These are phyloP conservation scores for Pogonognathellus flavescens DNA, from an alignment of 1,140 invertebrate species.

Conservation along the genomic window DNA sequence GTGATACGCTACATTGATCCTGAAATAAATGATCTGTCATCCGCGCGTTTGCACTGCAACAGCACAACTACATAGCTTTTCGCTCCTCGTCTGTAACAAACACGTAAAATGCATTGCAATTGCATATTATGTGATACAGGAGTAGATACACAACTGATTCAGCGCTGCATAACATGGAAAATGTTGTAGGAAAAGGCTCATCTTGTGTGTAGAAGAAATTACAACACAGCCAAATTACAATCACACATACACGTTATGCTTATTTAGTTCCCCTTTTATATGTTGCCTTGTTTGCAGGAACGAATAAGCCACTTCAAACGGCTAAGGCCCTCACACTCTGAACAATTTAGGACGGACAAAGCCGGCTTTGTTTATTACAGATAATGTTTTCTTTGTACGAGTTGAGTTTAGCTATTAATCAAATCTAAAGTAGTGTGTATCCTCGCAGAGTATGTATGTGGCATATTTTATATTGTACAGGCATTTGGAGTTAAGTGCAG, in stretches of 20 bases:
- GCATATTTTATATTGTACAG: no score
- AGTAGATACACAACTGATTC: no score
- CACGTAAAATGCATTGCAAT: not conserved
- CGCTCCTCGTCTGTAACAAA: not conserved
- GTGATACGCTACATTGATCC: slow-evolving; percentile 59
- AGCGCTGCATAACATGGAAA: no score
- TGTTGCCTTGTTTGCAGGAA: not conserved
- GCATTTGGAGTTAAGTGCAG: not conserved
- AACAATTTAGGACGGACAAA: slow-evolving; percentile 20
- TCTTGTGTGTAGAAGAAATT: no score
- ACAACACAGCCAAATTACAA: no score
- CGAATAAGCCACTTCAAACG: not conserved
- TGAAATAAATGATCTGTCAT: slow-evolving; percentile 65
- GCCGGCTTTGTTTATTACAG: slow-evolving; percentile 32
- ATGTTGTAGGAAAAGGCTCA: no score
- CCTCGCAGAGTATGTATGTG: not conserved
- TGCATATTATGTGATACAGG: no score
- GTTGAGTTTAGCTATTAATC: slow-evolving; percentile 5
- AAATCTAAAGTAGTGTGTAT: slow-evolving; percentile 23
- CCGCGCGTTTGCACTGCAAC: slow-evolving; percentile 39
- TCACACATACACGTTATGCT: no score
- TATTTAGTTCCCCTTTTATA: no score
- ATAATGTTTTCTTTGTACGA: slow-evolving; percentile 13
- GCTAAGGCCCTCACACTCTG: slow-evolving; percentile 29
- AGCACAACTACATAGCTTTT: slow-evolving; percentile 15